A percentile compares a stretch with the other conserved stretches of the same genome.
Evolutionary conservation across 2,113 vertebrate genomes (phyloP).

Genomic region (Charadrius vociferus): DNA sequence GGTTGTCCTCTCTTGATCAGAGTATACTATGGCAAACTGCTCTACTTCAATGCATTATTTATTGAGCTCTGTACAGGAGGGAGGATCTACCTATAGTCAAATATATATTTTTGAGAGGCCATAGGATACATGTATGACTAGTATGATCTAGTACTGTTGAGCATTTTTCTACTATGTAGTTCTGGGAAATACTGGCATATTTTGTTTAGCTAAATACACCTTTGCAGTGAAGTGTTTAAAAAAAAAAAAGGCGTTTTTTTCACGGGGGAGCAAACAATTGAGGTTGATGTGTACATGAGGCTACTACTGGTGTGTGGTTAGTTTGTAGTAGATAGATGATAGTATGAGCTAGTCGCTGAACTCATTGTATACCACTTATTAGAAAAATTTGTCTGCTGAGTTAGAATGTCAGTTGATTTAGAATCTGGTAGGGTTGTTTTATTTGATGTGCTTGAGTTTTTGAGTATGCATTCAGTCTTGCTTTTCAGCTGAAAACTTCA

Average conservation of each 20-base stretch:
- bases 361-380: not conserved
- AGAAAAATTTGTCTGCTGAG: not conserved
- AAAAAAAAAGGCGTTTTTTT: not conserved
- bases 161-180: not conserved
- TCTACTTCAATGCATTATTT: not conserved
- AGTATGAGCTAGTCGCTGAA: not conserved
- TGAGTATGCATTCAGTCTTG: not conserved
- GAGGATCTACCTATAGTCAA: not conserved
- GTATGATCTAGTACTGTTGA: not conserved
- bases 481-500: not conserved
- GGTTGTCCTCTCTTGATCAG: not conserved
- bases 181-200: not conserved
- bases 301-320: not conserved
- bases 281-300: accelerated
- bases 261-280: not conserved
- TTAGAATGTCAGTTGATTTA: not conserved
- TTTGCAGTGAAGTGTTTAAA: not conserved
- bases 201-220: not conserved
- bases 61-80: not conserved
- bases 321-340: not conserved
- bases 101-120: not conserved
- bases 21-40: not conserved
- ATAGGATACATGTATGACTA: not conserved
- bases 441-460: not conserved
- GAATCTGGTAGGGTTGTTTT: not conserved